Base-by-base conservation (phyloP, 2,888 invertebrate species). In the Slavum lentiscoides region DNA sequence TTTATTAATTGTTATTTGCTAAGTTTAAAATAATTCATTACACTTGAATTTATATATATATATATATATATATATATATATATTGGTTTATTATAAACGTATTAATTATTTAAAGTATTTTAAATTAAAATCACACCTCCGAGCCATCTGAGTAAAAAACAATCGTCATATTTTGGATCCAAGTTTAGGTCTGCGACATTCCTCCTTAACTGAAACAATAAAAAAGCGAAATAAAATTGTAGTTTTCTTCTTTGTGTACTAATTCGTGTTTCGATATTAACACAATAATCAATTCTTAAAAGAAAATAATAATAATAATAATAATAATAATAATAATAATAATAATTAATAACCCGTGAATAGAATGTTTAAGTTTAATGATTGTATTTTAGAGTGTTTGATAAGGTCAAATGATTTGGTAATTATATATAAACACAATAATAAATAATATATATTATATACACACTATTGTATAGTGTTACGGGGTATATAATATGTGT, bases 111-210 rank as follows among this genome's bases (percentile, higher is more conserved):
- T 49, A 49, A 13, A 49, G 13, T 43, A 19, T 17, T 74, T 81
- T 6, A 21, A 39, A 64, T 17, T 69, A 62, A 53, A 19, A 61
- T 84, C 86, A 86, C 88, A 94, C 94, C 94, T 89, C 92, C 88
- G 0, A 95, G 89, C 94, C 94, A 95, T 83, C 94, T 89, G 9
- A 94, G 86, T 39, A 94, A 88, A 86, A 91, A 94, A 84, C 91
- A 90, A 84, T 95, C 94, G 85, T 94, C 92, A 84, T 94, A 92
- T 84, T 92, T 91, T 0, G 92, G 91, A 84, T 90, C 90, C 83
- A 91, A 85, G 7, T 89, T 86, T 69, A 90, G 85, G 86, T 93
- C 93, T 82, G 89, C 87, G 17, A 94, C 91, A 84, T 88, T 91
- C 83, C 91, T 89, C 82, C 92, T 90, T 85, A 94, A 92, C 94